Evolutionary conservation across 2,888 invertebrate species (phyloP).

Genomic region (Microctonus brassicae): DNA sequence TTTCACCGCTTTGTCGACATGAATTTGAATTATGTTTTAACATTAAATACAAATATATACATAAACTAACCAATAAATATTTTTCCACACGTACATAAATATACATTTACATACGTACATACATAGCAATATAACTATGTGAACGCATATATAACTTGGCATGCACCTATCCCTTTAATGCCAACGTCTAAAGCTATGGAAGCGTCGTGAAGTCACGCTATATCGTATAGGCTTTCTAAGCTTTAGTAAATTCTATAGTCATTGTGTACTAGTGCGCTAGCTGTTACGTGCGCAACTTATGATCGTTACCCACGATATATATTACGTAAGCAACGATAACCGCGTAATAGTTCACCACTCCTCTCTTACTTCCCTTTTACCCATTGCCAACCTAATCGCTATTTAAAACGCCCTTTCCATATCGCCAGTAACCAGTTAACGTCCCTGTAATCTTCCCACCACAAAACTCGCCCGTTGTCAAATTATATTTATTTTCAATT

Average conservation of each 20-base stretch:
- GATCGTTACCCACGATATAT: constrained; percentile 58
- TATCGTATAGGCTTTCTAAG: constrained; percentile 16
- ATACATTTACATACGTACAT: too few relatives aligned
- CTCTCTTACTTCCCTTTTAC: background rate
- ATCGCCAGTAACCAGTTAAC: constrained; percentile 52
- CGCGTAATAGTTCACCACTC: constrained; percentile 54
- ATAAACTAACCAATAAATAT: too few relatives aligned
- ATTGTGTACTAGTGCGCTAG: constrained; percentile 34
- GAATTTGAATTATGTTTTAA: background rate
- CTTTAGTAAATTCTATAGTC: constrained; percentile 10
- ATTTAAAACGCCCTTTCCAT: constrained; percentile 57
- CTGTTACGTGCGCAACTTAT: constrained; percentile 54
- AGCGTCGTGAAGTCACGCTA: constrained; percentile 1
- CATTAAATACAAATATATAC: background rate
- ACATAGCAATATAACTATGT: background rate
- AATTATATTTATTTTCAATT: constrained; percentile 2
- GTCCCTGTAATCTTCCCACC: constrained; percentile 54
- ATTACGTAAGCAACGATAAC: constrained; percentile 60
- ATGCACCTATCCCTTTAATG: constrained; percentile 8
- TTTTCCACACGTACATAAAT: too few relatives aligned
- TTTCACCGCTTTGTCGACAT: too few relatives aligned
- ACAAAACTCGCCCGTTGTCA: constrained; percentile 25
- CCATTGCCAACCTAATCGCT: constrained; percentile 53
- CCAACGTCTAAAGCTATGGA: background rate
- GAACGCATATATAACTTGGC: constrained; percentile 10